phyloP scores from a whole-genome alignment of 2,888 invertebrate genomes.

The Nephrocerus scutellatus region DNA sequence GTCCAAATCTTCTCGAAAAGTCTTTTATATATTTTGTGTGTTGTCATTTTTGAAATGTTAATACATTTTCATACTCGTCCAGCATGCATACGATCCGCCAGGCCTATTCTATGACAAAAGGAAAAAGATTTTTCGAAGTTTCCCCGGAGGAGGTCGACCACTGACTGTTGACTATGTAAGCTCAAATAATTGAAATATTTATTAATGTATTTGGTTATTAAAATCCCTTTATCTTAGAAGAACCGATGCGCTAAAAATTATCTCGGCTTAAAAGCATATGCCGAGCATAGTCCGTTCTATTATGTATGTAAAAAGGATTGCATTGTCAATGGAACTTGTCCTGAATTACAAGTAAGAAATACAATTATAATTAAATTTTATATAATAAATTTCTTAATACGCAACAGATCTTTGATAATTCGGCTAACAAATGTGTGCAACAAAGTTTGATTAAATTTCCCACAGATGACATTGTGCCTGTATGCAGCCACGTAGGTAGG shows the following conservation, averaged over 20 bases:
- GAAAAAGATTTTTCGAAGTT: slow-evolving; percentile 32
- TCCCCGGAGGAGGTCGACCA: slow-evolving; percentile 47
- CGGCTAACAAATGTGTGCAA: slow-evolving; percentile 30
- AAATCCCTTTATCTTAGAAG: slow-evolving; percentile 28
- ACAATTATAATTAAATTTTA: neutral
- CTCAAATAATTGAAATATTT: slow-evolving; percentile 6
- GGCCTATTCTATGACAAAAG: slow-evolving; percentile 39
- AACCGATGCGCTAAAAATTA: slow-evolving; percentile 42
- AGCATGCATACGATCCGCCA: slow-evolving; percentile 22
- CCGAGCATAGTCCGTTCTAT: slow-evolving; percentile 45
- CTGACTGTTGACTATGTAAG: slow-evolving; percentile 42
- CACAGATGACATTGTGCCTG: slow-evolving; percentile 29
- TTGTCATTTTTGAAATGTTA: neutral
- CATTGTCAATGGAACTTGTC: slow-evolving; percentile 46
- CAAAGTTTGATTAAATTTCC: slow-evolving; percentile 26
- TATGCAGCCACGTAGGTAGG: slow-evolving; percentile 28
- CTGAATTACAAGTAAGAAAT: slow-evolving; percentile 34
- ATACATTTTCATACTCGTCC: neutral
- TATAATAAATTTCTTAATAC: neutral
- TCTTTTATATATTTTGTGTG: too few relatives aligned
- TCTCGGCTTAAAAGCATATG: slow-evolving; percentile 42
- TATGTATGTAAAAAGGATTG: slow-evolving; percentile 46
- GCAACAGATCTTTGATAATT: slow-evolving; percentile 32
- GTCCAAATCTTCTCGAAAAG: too few relatives aligned
- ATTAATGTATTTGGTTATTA: slow-evolving; percentile 11